Percentiles rank a stretch among this genome's conserved stretches.
Conservation (phyloP, 2,888 invertebrate species). For the Pomacea canaliculata region DNA sequence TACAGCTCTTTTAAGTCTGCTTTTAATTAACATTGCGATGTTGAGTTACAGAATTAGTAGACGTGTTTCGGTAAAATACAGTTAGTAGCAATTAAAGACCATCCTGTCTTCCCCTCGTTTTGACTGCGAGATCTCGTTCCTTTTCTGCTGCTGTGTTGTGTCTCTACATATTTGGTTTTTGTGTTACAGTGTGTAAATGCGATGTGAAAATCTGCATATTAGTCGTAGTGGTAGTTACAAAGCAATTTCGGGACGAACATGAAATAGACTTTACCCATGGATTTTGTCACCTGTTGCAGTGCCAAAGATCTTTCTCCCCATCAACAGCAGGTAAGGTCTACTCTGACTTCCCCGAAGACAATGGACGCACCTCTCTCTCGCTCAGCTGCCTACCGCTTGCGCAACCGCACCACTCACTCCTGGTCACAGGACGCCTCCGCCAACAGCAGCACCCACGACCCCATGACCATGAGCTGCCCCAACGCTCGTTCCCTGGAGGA, state of each 20-base stretch:
- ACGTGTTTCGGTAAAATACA: too few relatives aligned
- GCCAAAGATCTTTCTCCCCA: background rate
- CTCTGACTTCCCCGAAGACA: slow-evolving; percentile 4
- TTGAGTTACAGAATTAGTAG: too few relatives aligned
- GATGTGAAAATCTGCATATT: too few relatives aligned
- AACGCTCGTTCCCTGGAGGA: slow-evolving; percentile 35
- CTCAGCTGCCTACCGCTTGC: slow-evolving; percentile 39
- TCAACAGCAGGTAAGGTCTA: slow-evolving; percentile 6
- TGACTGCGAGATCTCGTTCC: too few relatives aligned
- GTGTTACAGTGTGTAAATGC: background rate
- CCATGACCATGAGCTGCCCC: slow-evolving; percentile 31
- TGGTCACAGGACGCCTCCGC: slow-evolving; percentile 38
- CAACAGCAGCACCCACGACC: slow-evolving; percentile 39
- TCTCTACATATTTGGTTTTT: background rate
- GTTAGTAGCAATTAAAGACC: too few relatives aligned
- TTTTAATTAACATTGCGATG: too few relatives aligned
- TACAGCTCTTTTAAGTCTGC: too few relatives aligned
- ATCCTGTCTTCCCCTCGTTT: too few relatives aligned
- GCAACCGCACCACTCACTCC: slow-evolving; percentile 50
- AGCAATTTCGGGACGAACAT: too few relatives aligned
- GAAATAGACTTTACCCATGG: background rate
- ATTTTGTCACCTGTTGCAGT: background rate
- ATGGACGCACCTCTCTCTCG: slow-evolving; percentile 34
- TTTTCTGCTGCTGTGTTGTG: too few relatives aligned
- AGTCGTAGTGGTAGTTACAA: too few relatives aligned